Evolutionary conservation across 2,797 vertebrate species (phyloP).

Genomic region (Prionace glauca): DNA sequence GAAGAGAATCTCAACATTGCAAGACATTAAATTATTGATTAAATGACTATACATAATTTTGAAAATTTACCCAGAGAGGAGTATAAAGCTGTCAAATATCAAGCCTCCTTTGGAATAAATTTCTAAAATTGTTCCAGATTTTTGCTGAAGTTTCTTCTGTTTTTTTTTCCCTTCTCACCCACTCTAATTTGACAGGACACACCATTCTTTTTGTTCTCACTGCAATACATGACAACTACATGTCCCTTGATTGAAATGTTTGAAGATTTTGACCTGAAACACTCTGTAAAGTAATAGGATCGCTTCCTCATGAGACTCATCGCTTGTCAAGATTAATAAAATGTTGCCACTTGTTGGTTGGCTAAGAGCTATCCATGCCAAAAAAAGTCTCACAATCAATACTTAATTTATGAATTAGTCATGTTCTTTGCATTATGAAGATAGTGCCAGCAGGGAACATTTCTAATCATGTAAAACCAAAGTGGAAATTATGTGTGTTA

Average conservation of each 20-base stretch:
- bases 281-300: background rate
- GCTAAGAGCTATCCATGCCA: background rate
- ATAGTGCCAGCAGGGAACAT: too few species aligned
- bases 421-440: background rate
- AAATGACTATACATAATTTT: background rate
- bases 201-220: background rate
- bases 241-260: slow-evolving; percentile 25
- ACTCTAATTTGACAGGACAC: background rate
- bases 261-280: background rate
- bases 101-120: background rate
- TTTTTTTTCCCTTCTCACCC: background rate
- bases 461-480: background rate
- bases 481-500: slow-evolving; percentile 6
- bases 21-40: background rate
- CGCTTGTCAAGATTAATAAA: slow-evolving; percentile 25
- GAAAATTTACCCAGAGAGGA: background rate
- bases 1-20: background rate
- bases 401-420: background rate
- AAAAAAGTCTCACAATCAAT: background rate
- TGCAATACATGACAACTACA: background rate
- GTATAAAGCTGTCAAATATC: background rate
- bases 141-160: background rate
- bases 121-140: background rate
- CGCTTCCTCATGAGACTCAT: background rate
- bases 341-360: background rate